These are phyloP conservation scores for Nyctereutes procyonoides DNA, from an alignment of 2,113 vertebrate genomes.

Conservation along the genomic window DNA sequence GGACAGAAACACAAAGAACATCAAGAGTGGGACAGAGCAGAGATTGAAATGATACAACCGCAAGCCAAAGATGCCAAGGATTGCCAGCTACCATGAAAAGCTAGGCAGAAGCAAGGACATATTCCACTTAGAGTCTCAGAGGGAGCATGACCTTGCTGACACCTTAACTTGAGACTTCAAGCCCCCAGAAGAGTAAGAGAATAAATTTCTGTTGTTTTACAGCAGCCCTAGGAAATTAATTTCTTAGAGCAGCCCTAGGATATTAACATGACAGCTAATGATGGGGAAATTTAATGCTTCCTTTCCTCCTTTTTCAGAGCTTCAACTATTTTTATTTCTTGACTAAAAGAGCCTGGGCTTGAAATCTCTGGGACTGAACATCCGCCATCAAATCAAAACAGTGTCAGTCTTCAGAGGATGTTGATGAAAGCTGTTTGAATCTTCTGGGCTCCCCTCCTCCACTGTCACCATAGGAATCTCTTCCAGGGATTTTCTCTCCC, in stretches of 20 bases:
- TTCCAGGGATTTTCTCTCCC: background rate
- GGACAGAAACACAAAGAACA: background rate
- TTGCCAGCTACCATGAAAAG: background rate
- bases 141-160: fast-evolving
- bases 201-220: background rate
- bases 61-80: background rate
- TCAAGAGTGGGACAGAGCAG: background rate
- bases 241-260: background rate
- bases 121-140: background rate
- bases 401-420: background rate
- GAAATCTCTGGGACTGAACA: background rate
- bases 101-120: no score
- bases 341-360: background rate
- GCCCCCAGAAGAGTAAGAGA: background rate
- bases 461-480: background rate
- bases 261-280: background rate
- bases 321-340: background rate
- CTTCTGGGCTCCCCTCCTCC: background rate
- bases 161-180: background rate
- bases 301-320: background rate
- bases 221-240: background rate
- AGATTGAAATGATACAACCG: fast-evolving
- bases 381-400: background rate
- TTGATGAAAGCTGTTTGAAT: background rate
- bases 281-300: background rate